Base-by-base conservation (phyloP, 2,888 invertebrate species). In the Hydroisotoma schaefferi region DNA sequence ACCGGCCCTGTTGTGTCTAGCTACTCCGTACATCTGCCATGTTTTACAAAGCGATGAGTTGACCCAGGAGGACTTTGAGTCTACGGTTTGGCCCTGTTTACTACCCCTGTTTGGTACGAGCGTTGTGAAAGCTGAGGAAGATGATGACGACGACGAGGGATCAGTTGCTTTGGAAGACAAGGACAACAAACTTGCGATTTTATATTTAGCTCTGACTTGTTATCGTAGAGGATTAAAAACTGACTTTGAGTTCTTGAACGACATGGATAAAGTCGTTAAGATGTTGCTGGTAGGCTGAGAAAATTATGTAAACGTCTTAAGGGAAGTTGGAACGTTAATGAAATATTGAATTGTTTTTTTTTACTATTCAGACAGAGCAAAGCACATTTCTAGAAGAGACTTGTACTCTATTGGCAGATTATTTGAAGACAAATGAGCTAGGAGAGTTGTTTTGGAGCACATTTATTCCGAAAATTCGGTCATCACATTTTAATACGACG, bases 401-500 rank as follows among this genome's bases (percentile, higher is more conserved):
- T 23, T 1, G 23, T 54, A 26, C 47, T 47, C 49, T 53, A 40
- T 15, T 52, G 18, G 20, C 37, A 15, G 37, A 59, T 4, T 58
- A 63, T 51, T 25, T 67, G 15, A 53, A 49, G 18, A 48, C 20
- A n/a, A 26, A 43, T 23, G 51, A 61, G 12, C 38, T 44, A n/a
- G 55, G 53, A 44, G 56, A 56, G 40, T 56, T 37, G 10, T 70
- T 70, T 43, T 68, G 64, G 66, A 51, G 40, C 25, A 23, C 53
- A 8, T 33, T 68, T 12, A 25, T 61, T 12, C 25, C 59, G 5
- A 43, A 59, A 8, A 55, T 67, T 20, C 61, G 64, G 37, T 57
- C 63, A 1, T 67, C 65, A 6, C 65, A 69, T 43, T 60, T 67
- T 38, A 56, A 69, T 3, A 37, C 65, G 8, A 49, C 64, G 15